A percentile compares a stretch with the other conserved stretches of the same genome.
Conservation (phyloP, 2,888 invertebrate genomes). For the Meiosimyza decipiens region DNA sequence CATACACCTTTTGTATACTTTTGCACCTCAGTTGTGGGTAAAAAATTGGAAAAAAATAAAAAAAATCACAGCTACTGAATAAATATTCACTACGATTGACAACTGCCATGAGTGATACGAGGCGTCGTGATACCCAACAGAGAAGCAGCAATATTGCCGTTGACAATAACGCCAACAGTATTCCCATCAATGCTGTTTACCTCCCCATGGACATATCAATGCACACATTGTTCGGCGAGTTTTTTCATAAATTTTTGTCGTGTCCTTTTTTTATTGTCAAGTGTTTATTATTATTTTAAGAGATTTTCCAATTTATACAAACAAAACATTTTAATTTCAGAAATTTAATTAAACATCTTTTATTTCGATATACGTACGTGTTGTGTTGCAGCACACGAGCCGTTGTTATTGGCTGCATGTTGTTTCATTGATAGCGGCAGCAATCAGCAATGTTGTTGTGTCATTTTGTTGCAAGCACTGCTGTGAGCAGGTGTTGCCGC, state of each 20-base stretch:
- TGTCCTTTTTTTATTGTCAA: neutral
- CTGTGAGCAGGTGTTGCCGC: constrained; percentile 16
- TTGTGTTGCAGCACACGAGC: too few species aligned
- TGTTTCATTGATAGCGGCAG: constrained; percentile 33
- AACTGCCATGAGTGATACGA: constrained; percentile 37
- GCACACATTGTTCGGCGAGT: neutral
- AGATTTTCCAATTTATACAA: constrained; percentile 66
- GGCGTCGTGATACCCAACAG: constrained; percentile 39
- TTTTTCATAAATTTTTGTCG: constrained; percentile 10
- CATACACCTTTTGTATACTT: too few species aligned
- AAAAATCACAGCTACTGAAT: neutral
- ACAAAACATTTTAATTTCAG: constrained; percentile 68
- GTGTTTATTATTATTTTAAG: constrained; percentile 43
- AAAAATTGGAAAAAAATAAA: too few species aligned
- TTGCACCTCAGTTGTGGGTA: too few species aligned
- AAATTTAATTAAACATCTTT: constrained; percentile 67
- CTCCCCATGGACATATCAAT: neutral
- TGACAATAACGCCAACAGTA: neutral
- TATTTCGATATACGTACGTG: constrained; percentile 3
- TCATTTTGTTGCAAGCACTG: neutral
- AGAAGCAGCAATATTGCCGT: constrained; percentile 32
- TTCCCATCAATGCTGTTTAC: neutral
- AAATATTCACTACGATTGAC: constrained; percentile 22
- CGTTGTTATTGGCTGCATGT: constrained; percentile 48
- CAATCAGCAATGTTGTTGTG: constrained; percentile 30